These are phyloP conservation scores for Cossypha polioptera DNA, from an alignment of 2,797 vertebrate genomes.

Conservation along the genomic window DNA sequence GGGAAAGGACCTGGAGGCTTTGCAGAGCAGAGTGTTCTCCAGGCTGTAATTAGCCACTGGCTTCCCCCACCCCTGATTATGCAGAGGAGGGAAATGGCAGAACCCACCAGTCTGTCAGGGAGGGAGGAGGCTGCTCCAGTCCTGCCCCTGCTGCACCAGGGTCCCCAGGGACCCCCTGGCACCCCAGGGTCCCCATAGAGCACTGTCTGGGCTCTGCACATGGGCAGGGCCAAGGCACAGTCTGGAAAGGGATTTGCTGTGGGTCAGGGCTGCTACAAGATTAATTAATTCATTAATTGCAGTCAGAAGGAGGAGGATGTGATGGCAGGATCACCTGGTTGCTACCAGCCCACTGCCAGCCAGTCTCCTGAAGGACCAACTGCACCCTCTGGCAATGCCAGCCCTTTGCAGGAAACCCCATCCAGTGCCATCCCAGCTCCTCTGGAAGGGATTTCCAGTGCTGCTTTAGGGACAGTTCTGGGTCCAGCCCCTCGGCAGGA, in stretches of 20 bases:
- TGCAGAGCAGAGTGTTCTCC: not conserved
- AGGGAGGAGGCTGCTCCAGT: not conserved
- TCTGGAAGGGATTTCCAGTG: not conserved
- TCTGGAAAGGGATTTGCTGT: not conserved
- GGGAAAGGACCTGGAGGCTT: not conserved
- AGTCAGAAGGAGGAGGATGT: not conserved
- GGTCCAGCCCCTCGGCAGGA: not conserved
- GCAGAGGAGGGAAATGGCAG: not conserved
- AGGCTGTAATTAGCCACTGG: conserved; percentile 12
- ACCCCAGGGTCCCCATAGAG: rapidly evolving
- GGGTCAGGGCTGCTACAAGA: not conserved
- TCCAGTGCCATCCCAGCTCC: not conserved
- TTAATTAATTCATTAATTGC: not conserved
- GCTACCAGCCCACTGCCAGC: not conserved
- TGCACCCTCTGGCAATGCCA: not conserved
- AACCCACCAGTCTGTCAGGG: not conserved
- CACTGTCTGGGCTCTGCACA: not conserved
- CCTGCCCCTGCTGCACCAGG: not conserved
- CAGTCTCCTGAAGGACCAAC: rapidly evolving
- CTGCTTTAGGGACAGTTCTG: not conserved
- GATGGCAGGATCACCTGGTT: not conserved
- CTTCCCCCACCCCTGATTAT: conserved; percentile 32
- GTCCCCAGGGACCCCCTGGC: not conserved
- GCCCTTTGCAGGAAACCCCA: not conserved
- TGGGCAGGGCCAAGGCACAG: not conserved